Evolutionary conservation across 2,888 invertebrate genomes (phyloP).

Genomic region (Agapetus fuscipes): DNA sequence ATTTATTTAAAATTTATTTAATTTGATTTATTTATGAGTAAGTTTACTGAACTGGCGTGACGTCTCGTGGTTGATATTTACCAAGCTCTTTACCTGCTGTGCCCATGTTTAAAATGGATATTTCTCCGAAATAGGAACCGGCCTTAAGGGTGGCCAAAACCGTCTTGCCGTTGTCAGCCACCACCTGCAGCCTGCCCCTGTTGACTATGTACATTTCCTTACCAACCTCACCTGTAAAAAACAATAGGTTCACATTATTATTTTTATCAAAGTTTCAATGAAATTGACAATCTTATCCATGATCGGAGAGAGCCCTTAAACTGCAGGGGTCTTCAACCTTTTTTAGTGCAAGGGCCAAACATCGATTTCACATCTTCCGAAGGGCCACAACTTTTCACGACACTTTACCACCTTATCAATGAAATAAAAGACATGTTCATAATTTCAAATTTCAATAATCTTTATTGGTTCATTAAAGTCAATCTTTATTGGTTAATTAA

Average conservation of each 20-base stretch:
- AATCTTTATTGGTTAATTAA: too few relatives aligned
- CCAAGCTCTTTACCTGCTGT: constrained; percentile 97
- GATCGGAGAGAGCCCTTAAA: too few relatives aligned
- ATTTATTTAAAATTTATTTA: neutral
- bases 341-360: too few relatives aligned
- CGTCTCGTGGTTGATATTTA: constrained; percentile 70
- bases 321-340: too few relatives aligned
- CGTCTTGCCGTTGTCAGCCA: constrained; percentile 90
- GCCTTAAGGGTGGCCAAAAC: constrained; percentile 96
- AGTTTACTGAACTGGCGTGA: constrained; percentile 41
- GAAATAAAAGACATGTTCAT: too few relatives aligned
- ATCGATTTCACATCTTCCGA: too few relatives aligned
- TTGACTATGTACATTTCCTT: constrained; percentile 99
- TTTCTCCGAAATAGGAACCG: constrained; percentile 99
- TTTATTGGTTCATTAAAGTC: too few relatives aligned
- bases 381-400: too few relatives aligned
- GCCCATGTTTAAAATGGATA: constrained; percentile 99
- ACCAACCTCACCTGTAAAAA: constrained; percentile 84
- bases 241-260: neutral
- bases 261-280: too few relatives aligned
- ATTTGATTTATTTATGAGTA: neutral
- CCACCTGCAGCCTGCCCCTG: constrained; percentile 89
- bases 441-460: too few relatives aligned
- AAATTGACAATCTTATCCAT: too few relatives aligned
- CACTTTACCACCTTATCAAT: too few relatives aligned